Base-by-base conservation (phyloP, 1,140 invertebrate genomes). In the Achatina immaculata region DNA sequence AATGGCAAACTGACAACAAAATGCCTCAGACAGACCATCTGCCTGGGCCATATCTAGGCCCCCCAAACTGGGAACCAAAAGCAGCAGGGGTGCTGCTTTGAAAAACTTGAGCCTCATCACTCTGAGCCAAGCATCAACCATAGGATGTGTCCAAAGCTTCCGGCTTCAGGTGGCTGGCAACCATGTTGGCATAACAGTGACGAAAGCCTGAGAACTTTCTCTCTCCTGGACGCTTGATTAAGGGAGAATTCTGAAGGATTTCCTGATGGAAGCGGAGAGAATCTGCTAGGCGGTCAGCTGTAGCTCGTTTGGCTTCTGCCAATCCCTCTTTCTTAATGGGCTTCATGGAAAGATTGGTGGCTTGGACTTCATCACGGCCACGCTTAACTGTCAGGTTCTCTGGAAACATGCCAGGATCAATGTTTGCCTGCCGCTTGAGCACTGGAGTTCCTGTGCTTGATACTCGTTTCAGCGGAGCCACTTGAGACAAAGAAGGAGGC, bases 241-340 rank as follows among this genome's bases (percentile, higher is more conserved):
- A 51, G 21, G 82, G 82, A 21, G 82, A 83, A 62, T 83, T 83
- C 69, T 83, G 73, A n/a, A 83, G 69, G 31, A 83, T 83, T 66
- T 83, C 82, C 42, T 83, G 82, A 31, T 83, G 82, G 66, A 78
- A 81, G 0, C 82, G 45, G 1, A 83, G 72, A 1, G 82, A 83
- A 48, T 83, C 82, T 31, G 80, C 75, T 19, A 83, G 69, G 11
- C 82, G 65, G 51, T 83, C 82, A 16, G 82, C 82, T 28, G 74
- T 55, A 9, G 80, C 65, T 31, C 75, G 43, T 36, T 81, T 72
- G 16, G 78, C 82, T 48, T 83, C 82, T 36, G 66, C 48, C 0
- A 74, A 81, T 62, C 81, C 82, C 0, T 43, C 48, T 48, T 76
- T 78, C 74, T 71, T 78, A 11, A 83, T 16, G 0, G 78, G 68